A percentile compares a stretch with the other conserved stretches of the same genome.
Conservation (phyloP, 2,888 invertebrate genomes). For the Minunthozetes semirufus region DNA sequence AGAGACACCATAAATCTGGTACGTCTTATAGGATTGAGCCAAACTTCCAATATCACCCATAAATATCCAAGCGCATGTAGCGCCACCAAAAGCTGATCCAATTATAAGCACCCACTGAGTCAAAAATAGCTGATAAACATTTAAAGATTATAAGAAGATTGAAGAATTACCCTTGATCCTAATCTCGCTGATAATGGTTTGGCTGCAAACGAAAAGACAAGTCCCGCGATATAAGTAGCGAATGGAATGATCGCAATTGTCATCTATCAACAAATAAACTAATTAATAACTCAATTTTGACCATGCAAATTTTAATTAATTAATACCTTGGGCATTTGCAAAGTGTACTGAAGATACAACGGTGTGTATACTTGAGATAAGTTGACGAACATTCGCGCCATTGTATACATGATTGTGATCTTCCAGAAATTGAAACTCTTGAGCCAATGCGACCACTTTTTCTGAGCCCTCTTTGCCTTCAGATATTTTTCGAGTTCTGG, state of each 20-base stretch:
- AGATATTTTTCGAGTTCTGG: constrained; percentile 43
- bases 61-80: constrained; percentile 39
- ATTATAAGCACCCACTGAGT: constrained; percentile 37
- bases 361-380: constrained; percentile 77
- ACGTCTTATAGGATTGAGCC: constrained; percentile 19
- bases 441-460: constrained; percentile 23
- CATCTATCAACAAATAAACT: not conserved
- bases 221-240: constrained; percentile 28
- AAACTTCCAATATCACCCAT: constrained; percentile 32
- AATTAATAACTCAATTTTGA: not conserved
- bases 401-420: constrained; percentile 48
- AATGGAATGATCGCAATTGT: constrained; percentile 33
- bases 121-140: not conserved
- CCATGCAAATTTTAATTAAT: not conserved
- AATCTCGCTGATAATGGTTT: constrained; percentile 31
- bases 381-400: constrained; percentile 68
- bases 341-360: constrained; percentile 70
- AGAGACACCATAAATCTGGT: constrained; percentile 28
- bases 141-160: too few relatives aligned
- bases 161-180: constrained; percentile 13
- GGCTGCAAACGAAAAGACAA: constrained; percentile 27
- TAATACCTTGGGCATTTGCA: constrained; percentile 62
- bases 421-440: constrained; percentile 31
- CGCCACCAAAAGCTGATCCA: constrained; percentile 37
- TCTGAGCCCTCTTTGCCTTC: not conserved